Percentiles rank a stretch among this genome's conserved stretches.
phyloP scores from a whole-genome alignment of 1,140 invertebrate genomes.

The Calephelis nemesis region DNA sequence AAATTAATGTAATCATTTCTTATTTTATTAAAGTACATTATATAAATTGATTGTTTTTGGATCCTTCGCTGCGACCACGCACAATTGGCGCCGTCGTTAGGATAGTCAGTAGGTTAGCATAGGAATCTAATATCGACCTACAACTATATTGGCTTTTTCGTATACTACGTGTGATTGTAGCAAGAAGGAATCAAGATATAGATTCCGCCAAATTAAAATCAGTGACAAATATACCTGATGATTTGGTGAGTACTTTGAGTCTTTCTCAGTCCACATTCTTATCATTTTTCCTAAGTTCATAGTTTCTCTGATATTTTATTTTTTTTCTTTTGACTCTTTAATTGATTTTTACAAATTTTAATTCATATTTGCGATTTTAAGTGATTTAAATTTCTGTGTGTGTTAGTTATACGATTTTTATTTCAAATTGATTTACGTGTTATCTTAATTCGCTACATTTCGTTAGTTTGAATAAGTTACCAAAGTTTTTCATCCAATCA shows the following conservation, averaged over 20 bases:
- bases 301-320: not conserved
- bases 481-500: not conserved
- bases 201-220: conserved; percentile 1
- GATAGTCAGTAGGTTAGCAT: not conserved
- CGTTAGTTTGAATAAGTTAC: not conserved
- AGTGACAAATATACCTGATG: not conserved
- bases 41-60: not conserved
- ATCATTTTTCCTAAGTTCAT: not conserved
- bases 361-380: no score
- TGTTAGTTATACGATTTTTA: not conserved
- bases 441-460: not conserved
- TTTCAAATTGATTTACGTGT: not conserved
- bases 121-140: no score
- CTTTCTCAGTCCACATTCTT: not conserved
- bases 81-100: not conserved
- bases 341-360: no score
- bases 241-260: conserved; percentile 1
- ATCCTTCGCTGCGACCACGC: no score
- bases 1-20: no score
- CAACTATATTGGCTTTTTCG: no score
- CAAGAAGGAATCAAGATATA: not conserved
- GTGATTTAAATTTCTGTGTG: not conserved
- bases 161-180: no score
- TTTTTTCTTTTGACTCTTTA: not conserved
- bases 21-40: not conserved